phyloP scores from a whole-genome alignment of 2,797 vertebrate species.

The Falco concolor region DNA sequence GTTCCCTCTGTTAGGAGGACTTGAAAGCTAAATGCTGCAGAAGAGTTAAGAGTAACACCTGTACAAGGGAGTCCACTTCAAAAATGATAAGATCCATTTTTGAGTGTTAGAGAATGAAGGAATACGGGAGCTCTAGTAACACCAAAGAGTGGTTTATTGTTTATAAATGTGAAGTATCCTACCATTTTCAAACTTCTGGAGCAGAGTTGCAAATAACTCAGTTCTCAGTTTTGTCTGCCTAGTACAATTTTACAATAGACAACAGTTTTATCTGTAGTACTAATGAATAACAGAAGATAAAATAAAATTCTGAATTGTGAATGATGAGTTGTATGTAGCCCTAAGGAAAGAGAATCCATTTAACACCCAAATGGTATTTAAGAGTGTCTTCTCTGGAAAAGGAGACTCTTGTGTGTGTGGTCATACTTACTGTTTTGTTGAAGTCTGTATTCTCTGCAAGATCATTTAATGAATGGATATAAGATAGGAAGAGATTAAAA shows the following conservation, averaged over 20 bases:
- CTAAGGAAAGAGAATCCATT: background rate
- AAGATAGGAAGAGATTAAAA: background rate
- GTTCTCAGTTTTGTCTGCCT: background rate
- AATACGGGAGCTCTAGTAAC: background rate
- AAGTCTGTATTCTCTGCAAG: background rate
- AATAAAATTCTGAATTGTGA: background rate
- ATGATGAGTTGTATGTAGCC: background rate
- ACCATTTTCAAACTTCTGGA: background rate
- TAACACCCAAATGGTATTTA: background rate
- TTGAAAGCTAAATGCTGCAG: background rate
- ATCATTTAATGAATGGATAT: background rate
- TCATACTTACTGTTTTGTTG: background rate
- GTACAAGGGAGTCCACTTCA: background rate
- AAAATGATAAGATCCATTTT: background rate
- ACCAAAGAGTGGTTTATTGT: background rate
- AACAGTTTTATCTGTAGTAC: background rate
- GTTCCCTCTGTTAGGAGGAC: background rate
- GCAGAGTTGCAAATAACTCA: background rate
- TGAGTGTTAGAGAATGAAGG: background rate
- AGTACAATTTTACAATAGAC: background rate
- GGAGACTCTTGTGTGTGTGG: background rate
- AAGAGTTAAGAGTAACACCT: background rate
- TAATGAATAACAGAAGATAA: background rate
- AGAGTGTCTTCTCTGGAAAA: background rate
- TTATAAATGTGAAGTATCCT: background rate